Conservation (phyloP, 2,113 vertebrate genomes). For the Eupsittula cactorum region DNA sequence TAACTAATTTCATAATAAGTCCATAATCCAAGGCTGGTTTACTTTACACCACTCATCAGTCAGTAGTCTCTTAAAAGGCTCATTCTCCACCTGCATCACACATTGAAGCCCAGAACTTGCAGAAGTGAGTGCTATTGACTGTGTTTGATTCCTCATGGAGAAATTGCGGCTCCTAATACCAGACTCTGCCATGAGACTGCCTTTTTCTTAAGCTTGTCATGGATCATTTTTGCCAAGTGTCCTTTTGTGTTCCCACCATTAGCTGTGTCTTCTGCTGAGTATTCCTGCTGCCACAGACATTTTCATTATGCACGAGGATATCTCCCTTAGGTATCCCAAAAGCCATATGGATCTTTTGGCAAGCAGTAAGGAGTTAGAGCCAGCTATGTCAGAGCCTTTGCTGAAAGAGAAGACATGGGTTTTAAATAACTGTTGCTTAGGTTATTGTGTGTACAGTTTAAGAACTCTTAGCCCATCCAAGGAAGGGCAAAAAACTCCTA, state of each 20-base stretch:
- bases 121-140: fast-evolving
- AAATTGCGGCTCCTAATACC: neutral
- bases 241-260: neutral
- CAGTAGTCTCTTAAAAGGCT: neutral
- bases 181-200: fast-evolving
- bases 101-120: neutral
- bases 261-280: neutral
- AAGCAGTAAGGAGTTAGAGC: neutral
- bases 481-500: fast-evolving
- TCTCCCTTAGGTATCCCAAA: neutral
- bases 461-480: neutral
- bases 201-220: neutral
- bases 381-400: neutral
- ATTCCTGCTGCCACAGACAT: neutral
- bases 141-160: fast-evolving
- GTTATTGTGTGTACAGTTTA: neutral
- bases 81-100: neutral
- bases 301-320: fast-evolving
- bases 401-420: neutral
- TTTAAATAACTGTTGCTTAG: neutral
- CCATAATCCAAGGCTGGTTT: fast-evolving
- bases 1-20: neutral
- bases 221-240: neutral
- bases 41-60: neutral
- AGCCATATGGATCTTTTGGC: neutral